Conservation (phyloP, 92 coral and sea anemone species). For the Porites evermanni region DNA sequence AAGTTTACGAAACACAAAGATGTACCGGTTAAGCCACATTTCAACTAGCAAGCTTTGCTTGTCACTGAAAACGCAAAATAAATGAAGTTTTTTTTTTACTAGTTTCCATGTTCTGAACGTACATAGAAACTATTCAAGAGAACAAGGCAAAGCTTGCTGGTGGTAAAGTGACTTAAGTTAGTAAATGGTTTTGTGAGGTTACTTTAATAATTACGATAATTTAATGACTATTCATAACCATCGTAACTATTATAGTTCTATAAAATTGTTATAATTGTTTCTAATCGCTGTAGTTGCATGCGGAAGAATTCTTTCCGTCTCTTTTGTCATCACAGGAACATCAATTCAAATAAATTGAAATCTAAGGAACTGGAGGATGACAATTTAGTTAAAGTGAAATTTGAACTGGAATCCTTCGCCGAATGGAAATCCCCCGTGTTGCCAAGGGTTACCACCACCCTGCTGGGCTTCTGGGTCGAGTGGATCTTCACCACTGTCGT, state of each 20-base stretch:
- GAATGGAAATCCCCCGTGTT: constrained; percentile 94
- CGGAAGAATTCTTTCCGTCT: background rate
- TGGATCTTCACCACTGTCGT: constrained; percentile 97
- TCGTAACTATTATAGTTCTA: constrained; percentile 2
- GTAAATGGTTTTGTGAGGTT: too few relatives aligned
- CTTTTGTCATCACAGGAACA: background rate
- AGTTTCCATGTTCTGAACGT: too few relatives aligned
- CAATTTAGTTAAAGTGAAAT: constrained; percentile 87
- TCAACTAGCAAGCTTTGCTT: too few relatives aligned
- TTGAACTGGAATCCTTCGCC: constrained; percentile 97
- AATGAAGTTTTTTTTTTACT: too few relatives aligned
- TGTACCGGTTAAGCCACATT: too few relatives aligned
- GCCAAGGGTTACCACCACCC: constrained; percentile 90
- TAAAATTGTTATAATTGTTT: background rate
- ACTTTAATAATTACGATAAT: too few relatives aligned
- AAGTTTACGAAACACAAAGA: too few relatives aligned
- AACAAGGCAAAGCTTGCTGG: too few relatives aligned
- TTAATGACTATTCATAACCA: too few relatives aligned
- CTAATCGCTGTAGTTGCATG: background rate
- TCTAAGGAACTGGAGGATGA: background rate
- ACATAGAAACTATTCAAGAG: too few relatives aligned
- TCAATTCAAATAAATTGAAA: background rate
- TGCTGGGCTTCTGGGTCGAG: constrained; percentile 97
- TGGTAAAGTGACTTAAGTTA: too few relatives aligned
- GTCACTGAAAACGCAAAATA: too few relatives aligned